Conservation (phyloP, 2,113 vertebrate species). For the Verasper variegatus region DNA sequence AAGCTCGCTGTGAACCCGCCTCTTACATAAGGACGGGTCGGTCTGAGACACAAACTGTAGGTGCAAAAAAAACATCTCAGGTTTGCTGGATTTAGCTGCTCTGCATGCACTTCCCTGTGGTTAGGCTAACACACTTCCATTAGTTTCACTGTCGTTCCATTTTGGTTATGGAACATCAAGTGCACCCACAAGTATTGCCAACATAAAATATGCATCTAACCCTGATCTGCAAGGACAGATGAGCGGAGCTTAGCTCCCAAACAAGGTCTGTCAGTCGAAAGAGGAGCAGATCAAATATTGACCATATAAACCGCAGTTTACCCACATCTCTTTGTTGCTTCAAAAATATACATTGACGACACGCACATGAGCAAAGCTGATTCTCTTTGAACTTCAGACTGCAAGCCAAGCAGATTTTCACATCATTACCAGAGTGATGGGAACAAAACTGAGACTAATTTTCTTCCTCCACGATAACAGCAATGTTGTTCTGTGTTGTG, state of each 20-base stretch:
- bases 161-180: constrained; percentile 49
- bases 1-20: constrained; percentile 6
- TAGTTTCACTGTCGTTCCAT: constrained; percentile 43
- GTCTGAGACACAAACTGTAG: constrained; percentile 3
- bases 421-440: constrained; percentile 26
- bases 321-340: constrained; percentile 44
- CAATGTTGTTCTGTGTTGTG: constrained; percentile 10
- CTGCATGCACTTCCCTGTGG: constrained; percentile 18
- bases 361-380: constrained; percentile 8
- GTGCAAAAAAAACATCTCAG: constrained; percentile 12
- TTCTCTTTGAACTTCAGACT: constrained; percentile 42
- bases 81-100: constrained; percentile 28
- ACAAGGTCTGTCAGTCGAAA: constrained; percentile 31
- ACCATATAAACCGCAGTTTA: constrained; percentile 52
- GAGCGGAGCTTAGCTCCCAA: constrained; percentile 23
- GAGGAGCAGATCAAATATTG: constrained; percentile 52
- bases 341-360: constrained; percentile 51
- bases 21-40: constrained; percentile 46
- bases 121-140: constrained; percentile 32
- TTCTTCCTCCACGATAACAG: constrained; percentile 4
- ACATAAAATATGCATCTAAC: constrained; percentile 56
- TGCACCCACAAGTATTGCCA: constrained; percentile 45
- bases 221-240: constrained; percentile 40
- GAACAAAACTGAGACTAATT: constrained; percentile 30
- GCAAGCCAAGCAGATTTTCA: constrained; percentile 24